Percentiles rank a stretch among this genome's conserved stretches.
Conservation (phyloP, 1,140 invertebrate species). For the Pogonognathellus flavescens region DNA sequence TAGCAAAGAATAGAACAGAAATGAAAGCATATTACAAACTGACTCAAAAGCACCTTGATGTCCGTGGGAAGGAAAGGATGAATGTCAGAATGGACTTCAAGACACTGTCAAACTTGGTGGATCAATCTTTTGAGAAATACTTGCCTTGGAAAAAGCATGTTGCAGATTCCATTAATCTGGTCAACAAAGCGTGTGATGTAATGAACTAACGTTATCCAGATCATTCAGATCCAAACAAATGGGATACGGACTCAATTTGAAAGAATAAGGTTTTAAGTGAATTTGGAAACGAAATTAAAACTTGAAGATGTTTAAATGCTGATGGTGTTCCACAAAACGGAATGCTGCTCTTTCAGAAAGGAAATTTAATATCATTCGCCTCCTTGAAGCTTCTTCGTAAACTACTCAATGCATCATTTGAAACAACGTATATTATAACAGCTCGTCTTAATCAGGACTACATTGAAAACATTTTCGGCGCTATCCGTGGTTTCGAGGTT, state of each 20-base stretch:
- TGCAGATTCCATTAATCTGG: background rate
- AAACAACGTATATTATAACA: background rate
- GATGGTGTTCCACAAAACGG: too few species aligned
- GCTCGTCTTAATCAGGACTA: background rate
- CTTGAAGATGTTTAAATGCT: too few species aligned
- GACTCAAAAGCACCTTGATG: background rate
- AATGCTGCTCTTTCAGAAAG: background rate
- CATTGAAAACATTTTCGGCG: background rate
- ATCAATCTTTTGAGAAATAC: background rate
- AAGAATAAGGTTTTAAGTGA: background rate
- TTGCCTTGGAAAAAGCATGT: background rate
- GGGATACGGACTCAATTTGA: too few species aligned
- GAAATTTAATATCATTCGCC: background rate
- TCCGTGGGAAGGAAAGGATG: background rate
- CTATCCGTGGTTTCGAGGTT: background rate
- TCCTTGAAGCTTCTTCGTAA: background rate
- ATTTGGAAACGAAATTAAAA: background rate
- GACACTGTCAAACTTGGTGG: background rate
- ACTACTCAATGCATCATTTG: background rate
- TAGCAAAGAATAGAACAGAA: background rate
- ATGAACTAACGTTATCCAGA: background rate
- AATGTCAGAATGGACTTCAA: constrained; percentile 7
- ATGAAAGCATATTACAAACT: background rate
- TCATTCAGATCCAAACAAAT: too few species aligned
- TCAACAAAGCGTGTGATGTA: background rate